These are phyloP conservation scores for Julus scandinavius DNA, from an alignment of 2,888 invertebrate genomes.

Conservation along the genomic window DNA sequence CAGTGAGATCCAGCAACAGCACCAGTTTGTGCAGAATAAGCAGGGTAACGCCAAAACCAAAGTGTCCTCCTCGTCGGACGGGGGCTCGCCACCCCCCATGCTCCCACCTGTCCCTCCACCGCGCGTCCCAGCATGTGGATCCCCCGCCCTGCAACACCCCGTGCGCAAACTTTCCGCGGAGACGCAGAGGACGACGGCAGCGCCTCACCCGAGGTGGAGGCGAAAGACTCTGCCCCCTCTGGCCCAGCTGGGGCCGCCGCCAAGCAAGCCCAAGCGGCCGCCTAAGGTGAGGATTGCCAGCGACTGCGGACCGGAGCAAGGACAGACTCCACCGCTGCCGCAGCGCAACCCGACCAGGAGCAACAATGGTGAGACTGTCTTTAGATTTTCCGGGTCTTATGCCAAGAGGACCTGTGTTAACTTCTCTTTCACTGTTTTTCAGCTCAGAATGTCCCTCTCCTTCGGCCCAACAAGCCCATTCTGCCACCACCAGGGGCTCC, in stretches of 20 bases:
- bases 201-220: conserved; percentile 11
- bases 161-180: neutral
- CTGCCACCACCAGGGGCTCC: neutral
- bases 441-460: neutral
- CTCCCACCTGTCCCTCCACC: neutral
- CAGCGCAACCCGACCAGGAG: conserved; percentile 29
- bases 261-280: conserved; percentile 43
- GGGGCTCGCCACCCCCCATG: neutral
- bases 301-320: neutral
- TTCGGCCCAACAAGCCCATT: neutral
- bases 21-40: conserved; percentile 20
- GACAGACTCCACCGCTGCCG: conserved; percentile 51
- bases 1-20: conserved; percentile 46
- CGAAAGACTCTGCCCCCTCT: conserved; percentile 47
- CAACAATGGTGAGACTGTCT: neutral
- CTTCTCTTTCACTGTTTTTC: neutral
- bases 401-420: no score
- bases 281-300: neutral
- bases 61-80: neutral
- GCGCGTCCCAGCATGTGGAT: neutral
- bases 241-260: conserved; percentile 5
- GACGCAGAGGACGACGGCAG: neutral
- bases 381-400: no score
- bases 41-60: conserved; percentile 13
- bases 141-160: neutral